phyloP scores from a whole-genome alignment of 2,797 vertebrate species.

The Malacoraja senta region DNA sequence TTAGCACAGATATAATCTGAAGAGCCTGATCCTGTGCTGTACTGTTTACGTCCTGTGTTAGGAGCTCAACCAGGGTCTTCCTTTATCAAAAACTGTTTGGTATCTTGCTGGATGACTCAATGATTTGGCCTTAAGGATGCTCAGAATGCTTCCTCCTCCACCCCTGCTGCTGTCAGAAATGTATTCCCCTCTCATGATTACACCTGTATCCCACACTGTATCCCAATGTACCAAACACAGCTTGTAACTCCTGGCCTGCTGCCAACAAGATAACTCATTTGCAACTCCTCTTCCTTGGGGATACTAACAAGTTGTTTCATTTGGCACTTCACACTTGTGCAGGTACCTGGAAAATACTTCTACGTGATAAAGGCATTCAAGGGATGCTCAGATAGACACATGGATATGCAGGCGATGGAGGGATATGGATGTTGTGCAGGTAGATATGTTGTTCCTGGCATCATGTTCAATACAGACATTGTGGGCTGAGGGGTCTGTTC shows the following conservation, averaged over 20 bases:
- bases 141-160: neutral
- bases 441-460: too few relatives aligned
- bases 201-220: neutral
- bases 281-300: neutral
- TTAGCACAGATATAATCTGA: too few relatives aligned
- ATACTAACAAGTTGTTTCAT: neutral
- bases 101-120: neutral
- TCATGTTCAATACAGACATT: too few relatives aligned
- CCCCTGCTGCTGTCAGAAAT: neutral
- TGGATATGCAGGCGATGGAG: too few relatives aligned
- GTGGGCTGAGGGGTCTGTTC: too few relatives aligned
- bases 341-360: neutral
- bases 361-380: too few relatives aligned
- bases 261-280: conserved; percentile 19
- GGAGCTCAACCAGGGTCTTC: neutral
- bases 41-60: too few relatives aligned
- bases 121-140: neutral
- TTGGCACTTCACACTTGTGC: neutral
- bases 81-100: neutral
- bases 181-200: neutral
- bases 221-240: neutral
- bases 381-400: too few relatives aligned
- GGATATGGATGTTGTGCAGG: too few relatives aligned
- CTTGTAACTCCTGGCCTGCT: neutral
- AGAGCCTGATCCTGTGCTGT: too few relatives aligned